A percentile compares a stretch with the other conserved stretches of the same genome.
These are phyloP conservation scores for Chlorodrepanis virens DNA, from an alignment of 2,113 vertebrate genomes.

Conservation along the genomic window DNA sequence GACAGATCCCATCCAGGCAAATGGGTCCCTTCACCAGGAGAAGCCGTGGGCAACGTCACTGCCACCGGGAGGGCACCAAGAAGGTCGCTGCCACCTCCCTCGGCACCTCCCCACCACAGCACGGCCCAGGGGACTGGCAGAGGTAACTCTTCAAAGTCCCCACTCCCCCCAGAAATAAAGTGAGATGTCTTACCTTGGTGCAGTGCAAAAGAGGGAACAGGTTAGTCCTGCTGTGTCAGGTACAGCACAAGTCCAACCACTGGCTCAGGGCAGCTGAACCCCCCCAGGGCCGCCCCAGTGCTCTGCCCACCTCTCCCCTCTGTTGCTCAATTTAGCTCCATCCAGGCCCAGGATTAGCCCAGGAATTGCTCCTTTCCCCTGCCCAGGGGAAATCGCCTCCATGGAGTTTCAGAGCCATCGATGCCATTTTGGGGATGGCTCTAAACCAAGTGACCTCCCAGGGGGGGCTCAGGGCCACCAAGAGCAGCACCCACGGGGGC, in stretches of 20 bases:
- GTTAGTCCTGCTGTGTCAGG: conserved; percentile 22
- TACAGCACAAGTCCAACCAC: neutral
- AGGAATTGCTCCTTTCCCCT: neutral
- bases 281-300: accelerated
- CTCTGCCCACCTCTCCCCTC: neutral
- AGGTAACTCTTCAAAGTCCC: neutral
- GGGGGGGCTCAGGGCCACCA: neutral
- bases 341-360: neutral
- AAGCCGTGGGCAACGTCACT: accelerated
- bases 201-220: conserved; percentile 30
- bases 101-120: neutral
- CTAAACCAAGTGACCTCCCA: neutral
- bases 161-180: neutral
- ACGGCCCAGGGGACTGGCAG: neutral
- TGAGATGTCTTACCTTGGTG: conserved; percentile 42
- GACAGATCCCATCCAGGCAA: neutral
- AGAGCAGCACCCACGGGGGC: neutral
- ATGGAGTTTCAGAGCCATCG: neutral
- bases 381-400: neutral
- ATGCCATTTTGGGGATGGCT: neutral
- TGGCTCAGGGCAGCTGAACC: neutral
- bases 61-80: accelerated
- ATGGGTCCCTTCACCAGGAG: accelerated
- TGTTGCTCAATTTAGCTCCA: neutral
- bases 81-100: neutral